Evolutionary conservation across 2,888 invertebrate genomes (phyloP).

Genomic region (Eupithecia centaureata): DNA sequence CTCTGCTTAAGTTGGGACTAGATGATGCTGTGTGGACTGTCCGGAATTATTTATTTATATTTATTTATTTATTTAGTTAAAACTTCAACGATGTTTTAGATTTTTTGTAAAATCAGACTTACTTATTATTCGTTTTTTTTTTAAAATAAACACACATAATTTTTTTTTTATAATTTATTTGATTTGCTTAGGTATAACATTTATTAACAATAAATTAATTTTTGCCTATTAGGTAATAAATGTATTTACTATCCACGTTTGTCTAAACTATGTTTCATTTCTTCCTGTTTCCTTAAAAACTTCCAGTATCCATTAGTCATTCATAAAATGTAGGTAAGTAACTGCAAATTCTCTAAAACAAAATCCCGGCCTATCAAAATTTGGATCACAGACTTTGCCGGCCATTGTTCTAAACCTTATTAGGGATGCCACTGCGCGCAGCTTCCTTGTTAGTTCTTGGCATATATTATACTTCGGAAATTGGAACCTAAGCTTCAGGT

Average conservation of each 20-base stretch:
- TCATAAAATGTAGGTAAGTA: neutral
- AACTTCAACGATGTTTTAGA: neutral
- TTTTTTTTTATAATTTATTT: too few relatives aligned
- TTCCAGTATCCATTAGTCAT: neutral
- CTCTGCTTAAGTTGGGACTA: too few relatives aligned
- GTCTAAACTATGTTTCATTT: neutral
- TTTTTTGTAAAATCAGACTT: neutral
- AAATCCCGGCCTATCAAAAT: constrained; percentile 37
- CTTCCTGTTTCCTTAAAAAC: constrained; percentile 6
- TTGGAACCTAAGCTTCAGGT: constrained; percentile 15
- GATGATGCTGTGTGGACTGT: too few relatives aligned
- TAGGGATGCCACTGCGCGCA: constrained; percentile 45
- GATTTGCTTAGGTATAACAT: too few relatives aligned
- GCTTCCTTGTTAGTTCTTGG: constrained; percentile 43
- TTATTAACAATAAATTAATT: too few relatives aligned
- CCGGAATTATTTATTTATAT: too few relatives aligned
- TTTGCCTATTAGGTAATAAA: too few relatives aligned
- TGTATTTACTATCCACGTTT: neutral
- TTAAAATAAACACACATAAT: too few relatives aligned
- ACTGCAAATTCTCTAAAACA: constrained; percentile 12
- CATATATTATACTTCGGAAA: constrained; percentile 34
- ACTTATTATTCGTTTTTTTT: too few relatives aligned
- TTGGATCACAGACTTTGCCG: constrained; percentile 33
- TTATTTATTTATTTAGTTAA: too few relatives aligned
- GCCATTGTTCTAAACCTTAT: constrained; percentile 44